phyloP scores from a whole-genome alignment of 30 jellyfish, hydroid and myxozoan genomes.

The Pseudorhiza aurosa region DNA sequence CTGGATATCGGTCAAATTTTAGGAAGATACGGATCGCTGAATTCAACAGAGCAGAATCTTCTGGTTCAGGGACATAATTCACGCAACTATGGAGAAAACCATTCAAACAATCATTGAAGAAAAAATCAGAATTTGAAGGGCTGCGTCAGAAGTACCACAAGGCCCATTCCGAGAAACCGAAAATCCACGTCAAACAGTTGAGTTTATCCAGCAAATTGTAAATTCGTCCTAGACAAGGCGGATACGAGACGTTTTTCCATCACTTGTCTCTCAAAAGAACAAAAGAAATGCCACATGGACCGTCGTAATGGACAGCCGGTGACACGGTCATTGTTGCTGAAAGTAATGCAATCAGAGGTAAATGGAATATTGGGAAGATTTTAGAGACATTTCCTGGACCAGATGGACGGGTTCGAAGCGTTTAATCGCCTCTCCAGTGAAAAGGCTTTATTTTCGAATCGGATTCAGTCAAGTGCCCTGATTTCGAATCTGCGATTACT shows the following conservation, averaged over 20 bases:
- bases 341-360: slow-evolving; percentile 40
- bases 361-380: slow-evolving; percentile 32
- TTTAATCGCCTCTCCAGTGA: no score
- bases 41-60: slow-evolving; percentile 80
- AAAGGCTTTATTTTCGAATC: no score
- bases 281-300: slow-evolving; percentile 51
- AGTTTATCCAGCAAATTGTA: slow-evolving; percentile 68
- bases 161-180: slow-evolving; percentile 79
- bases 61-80: slow-evolving; percentile 96
- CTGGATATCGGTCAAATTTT: slow-evolving; percentile 78
- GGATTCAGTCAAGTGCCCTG: no score
- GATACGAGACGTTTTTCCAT: slow-evolving; percentile 74
- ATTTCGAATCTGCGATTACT: no score
- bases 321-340: slow-evolving; percentile 34
- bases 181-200: slow-evolving; percentile 60
- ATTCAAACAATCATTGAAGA: no score
- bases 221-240: slow-evolving; percentile 63
- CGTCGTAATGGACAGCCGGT: slow-evolving; percentile 50
- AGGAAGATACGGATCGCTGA: slow-evolving; percentile 78
- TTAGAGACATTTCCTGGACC: slow-evolving; percentile 51
- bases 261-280: slow-evolving; percentile 43
- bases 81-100: slow-evolving; percentile 76
- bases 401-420: slow-evolving; percentile 57
- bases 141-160: slow-evolving; percentile 75
- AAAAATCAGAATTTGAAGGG: no score